These are phyloP conservation scores for Pangasianodon gigas DNA, from an alignment of 2,113 vertebrate genomes.

Conservation along the genomic window DNA sequence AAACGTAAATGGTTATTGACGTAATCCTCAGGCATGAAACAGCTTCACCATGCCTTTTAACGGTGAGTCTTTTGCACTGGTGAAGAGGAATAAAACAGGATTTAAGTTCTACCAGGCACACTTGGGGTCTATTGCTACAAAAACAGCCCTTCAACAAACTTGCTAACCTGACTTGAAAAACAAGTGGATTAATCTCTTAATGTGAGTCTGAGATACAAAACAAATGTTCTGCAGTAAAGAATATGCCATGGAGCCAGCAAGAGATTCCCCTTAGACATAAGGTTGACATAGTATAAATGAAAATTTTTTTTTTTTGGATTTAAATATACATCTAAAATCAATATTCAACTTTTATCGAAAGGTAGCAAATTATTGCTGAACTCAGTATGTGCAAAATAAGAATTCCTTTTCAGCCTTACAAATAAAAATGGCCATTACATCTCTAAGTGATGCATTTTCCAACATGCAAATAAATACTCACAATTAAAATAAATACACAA, in stretches of 20 bases:
- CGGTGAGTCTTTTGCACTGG: conserved; percentile 45
- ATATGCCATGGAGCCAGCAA: conserved; percentile 48
- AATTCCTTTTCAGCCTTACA: conserved; percentile 48
- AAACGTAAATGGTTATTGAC: not conserved
- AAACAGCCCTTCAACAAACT: conserved; percentile 79
- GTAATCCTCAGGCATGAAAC: conserved; percentile 15
- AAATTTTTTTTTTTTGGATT: conserved; percentile 42
- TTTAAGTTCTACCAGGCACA: conserved; percentile 72
- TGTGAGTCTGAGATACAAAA: conserved; percentile 51
- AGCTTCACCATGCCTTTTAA: conserved; percentile 27
- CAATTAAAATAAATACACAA: conserved; percentile 46
- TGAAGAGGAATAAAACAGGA: conserved; percentile 54
- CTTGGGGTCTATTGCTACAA: conserved; percentile 82
- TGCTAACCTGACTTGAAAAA: conserved; percentile 66
- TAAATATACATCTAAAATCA: conserved; percentile 42
- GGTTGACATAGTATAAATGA: conserved; percentile 64
- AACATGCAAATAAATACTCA: conserved; percentile 58
- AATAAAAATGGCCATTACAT: conserved; percentile 46
- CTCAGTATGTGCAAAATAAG: conserved; percentile 73
- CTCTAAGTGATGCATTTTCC: conserved; percentile 53
- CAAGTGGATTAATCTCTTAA: conserved; percentile 62
- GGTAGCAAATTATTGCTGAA: conserved; percentile 75
- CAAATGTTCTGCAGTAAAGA: conserved; percentile 39
- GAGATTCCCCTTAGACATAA: conserved; percentile 41
- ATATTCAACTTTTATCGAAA: conserved; percentile 52